phyloP scores from a whole-genome alignment of 2,797 vertebrate genomes.

The Ctenosaura bakeri region DNA sequence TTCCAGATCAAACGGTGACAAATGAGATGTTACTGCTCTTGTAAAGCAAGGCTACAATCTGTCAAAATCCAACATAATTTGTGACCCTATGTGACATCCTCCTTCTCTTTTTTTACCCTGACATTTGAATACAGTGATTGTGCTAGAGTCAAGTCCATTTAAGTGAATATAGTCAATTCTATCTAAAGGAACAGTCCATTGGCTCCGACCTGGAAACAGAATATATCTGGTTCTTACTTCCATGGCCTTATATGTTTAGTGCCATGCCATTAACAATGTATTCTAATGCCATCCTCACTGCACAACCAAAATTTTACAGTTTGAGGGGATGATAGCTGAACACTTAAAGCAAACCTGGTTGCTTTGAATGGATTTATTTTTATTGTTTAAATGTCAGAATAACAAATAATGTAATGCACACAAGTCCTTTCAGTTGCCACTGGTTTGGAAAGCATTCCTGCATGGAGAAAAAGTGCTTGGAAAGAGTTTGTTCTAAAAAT shows the following conservation, averaged over 20 bases:
- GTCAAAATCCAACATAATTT: conserved; percentile 93
- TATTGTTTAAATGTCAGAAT: conserved; percentile 87
- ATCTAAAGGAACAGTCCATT: conserved; percentile 81
- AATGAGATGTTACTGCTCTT: conserved; percentile 92
- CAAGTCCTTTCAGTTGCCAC: conserved; percentile 74
- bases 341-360: conserved; percentile 84
- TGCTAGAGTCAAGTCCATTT: conserved; percentile 85
- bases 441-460: conserved; percentile 63
- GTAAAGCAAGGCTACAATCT: conserved; percentile 93
- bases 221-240: conserved; percentile 74
- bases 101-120: conserved; percentile 81
- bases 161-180: conserved; percentile 82
- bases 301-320: conserved; percentile 79
- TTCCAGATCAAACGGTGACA: conserved; percentile 92
- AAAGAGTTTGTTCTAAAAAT: conserved; percentile 81
- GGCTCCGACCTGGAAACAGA: conserved; percentile 78
- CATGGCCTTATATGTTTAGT: conserved; percentile 83
- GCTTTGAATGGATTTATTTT: conserved; percentile 86
- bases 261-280: conserved; percentile 85
- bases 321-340: conserved; percentile 84
- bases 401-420: conserved; percentile 82
- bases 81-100: conserved; percentile 87
- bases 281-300: conserved; percentile 78
- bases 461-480: conserved; percentile 43
- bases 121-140: conserved; percentile 88